phyloP scores from a whole-genome alignment of 2,113 vertebrate species.

The Cepphus grylle region DNA sequence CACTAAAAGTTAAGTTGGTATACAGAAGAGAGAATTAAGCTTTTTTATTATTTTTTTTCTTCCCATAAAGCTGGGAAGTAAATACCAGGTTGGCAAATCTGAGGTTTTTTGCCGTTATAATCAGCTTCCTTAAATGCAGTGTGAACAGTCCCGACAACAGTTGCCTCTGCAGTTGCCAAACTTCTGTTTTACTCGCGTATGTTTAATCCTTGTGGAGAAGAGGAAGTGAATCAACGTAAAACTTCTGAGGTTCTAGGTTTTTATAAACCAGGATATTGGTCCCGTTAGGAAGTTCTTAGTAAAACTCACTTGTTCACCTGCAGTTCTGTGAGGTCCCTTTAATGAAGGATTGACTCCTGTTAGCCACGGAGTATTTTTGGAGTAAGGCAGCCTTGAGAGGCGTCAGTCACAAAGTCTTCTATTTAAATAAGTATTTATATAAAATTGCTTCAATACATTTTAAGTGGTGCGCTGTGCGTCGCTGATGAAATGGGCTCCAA shows the following conservation, averaged over 20 bases:
- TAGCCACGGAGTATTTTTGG: background rate
- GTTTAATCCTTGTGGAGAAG: background rate
- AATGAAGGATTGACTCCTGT: background rate
- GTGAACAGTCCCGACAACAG: accelerated
- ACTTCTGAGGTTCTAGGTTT: background rate
- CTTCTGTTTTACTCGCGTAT: background rate
- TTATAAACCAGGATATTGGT: background rate
- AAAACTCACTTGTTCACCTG: background rate
- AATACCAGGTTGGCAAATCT: background rate
- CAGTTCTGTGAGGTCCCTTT: background rate
- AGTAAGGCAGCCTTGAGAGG: background rate
- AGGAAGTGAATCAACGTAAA: background rate
- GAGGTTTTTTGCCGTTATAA: background rate
- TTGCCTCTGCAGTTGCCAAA: background rate
- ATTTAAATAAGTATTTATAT: background rate
- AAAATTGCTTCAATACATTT: background rate
- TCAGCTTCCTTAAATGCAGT: background rate
- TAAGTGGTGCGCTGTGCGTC: background rate
- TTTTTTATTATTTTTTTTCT: background rate
- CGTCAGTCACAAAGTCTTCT: background rate
- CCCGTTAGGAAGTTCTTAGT: background rate
- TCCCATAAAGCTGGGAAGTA: background rate
- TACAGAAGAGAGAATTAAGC: background rate
- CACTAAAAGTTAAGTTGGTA: background rate
- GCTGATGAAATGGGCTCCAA: background rate